A percentile compares a stretch with the other conserved stretches of the same genome.
Conservation (phyloP, 2,888 invertebrate genomes). For the Tetramorium bicarinatum region DNA sequence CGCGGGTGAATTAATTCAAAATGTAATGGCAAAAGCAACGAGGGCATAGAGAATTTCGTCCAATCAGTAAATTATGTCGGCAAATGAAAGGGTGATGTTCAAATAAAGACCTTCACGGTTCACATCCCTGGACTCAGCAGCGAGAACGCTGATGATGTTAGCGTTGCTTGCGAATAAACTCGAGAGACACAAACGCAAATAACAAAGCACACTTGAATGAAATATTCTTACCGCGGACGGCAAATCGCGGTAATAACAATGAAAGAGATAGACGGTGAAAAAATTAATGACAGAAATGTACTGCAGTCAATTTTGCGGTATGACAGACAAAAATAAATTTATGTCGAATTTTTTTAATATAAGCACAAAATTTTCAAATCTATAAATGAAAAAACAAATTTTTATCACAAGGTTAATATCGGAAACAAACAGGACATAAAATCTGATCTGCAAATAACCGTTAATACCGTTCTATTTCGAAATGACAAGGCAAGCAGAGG, state of each 20-base stretch:
- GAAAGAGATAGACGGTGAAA: constrained; percentile 15
- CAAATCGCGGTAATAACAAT: constrained; percentile 27
- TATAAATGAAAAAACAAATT: too few species aligned
- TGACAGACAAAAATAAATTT: neutral
- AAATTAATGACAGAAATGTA: constrained; percentile 15
- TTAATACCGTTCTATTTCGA: neutral
- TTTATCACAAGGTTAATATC: neutral
- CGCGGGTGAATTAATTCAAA: constrained; percentile 30
- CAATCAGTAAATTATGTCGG: constrained; percentile 48
- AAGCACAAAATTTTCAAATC: constrained; percentile 4
- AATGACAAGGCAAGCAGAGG: neutral
- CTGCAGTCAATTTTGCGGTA: neutral
- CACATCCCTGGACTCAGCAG: constrained; percentile 12
- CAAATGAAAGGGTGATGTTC: constrained; percentile 49
- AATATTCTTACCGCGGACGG: constrained; percentile 49
- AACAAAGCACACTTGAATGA: constrained; percentile 47
- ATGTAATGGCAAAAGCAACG: constrained; percentile 28
- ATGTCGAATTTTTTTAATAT: neutral
- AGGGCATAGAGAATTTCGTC: constrained; percentile 26
- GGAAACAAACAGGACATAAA: neutral
- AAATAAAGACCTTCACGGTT: constrained; percentile 48
- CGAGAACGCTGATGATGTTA: constrained; percentile 49
- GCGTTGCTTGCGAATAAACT: constrained; percentile 49
- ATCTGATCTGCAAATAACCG: neutral
- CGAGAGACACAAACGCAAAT: constrained; percentile 48